phyloP scores from a whole-genome alignment of 2,797 vertebrate genomes.

The Spinus pinus region DNA sequence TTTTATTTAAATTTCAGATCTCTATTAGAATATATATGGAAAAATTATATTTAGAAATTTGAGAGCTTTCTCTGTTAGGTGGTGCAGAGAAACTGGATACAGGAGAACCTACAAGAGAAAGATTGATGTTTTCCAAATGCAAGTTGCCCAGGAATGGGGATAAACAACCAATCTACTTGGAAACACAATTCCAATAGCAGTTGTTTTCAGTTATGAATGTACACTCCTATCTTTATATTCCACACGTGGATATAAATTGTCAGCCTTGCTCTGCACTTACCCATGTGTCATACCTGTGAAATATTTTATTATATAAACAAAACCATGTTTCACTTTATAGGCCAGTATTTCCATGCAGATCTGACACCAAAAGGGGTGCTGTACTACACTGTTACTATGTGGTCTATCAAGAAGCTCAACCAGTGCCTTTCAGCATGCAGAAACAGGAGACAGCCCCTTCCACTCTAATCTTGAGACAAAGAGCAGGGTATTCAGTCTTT shows the following conservation, averaged over 20 bases:
- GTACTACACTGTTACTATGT: background rate
- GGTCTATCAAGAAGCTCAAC: background rate
- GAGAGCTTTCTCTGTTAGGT: background rate
- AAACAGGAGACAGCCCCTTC: background rate
- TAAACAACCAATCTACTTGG: conserved; percentile 7
- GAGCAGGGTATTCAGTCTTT: background rate
- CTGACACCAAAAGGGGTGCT: conserved; percentile 5
- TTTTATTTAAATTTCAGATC: background rate
- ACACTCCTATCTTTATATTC: conserved; percentile 59
- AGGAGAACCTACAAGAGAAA: background rate
- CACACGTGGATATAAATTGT: conserved; percentile 52
- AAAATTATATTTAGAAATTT: background rate
- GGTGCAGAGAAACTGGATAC: background rate
- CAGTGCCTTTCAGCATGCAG: background rate
- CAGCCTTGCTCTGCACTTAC: conserved; percentile 25
- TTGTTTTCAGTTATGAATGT: conserved; percentile 4
- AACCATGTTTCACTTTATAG: conserved; percentile 44
- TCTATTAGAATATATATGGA: background rate
- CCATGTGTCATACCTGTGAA: conserved; percentile 44
- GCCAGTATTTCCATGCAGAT: conserved; percentile 25
- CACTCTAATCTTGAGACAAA: background rate
- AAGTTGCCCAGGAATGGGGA: background rate
- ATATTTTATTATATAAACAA: conserved; percentile 65
- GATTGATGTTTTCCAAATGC: background rate
- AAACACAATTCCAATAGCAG: conserved; percentile 12